Percentiles rank a stretch among this genome's conserved stretches.
These are phyloP conservation scores for Choreutis nemorana DNA, from an alignment of 2,888 invertebrate genomes.

Conservation along the genomic window DNA sequence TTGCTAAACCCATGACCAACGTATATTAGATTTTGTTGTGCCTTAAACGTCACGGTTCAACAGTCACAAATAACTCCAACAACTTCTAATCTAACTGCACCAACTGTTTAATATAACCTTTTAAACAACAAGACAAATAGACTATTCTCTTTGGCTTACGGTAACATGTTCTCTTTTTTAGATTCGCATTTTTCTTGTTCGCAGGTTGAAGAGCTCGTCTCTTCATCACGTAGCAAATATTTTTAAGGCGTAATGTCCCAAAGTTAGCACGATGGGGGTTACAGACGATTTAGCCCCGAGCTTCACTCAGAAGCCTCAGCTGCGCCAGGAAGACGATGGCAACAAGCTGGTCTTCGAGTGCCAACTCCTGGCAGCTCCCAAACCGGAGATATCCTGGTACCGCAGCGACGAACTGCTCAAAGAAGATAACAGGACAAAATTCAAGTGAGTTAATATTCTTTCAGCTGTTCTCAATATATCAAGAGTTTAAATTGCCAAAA, in stretches of 20 bases:
- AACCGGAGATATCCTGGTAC: constrained; percentile 92
- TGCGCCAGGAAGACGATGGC: constrained; percentile 95
- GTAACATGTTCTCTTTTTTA: not conserved
- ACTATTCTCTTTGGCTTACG: not conserved
- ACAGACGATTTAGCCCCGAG: constrained; percentile 97
- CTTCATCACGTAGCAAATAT: constrained; percentile 14
- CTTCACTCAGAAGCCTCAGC: constrained; percentile 97
- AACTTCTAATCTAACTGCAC: no score
- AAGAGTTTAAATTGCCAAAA: no score
- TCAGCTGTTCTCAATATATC: no score
- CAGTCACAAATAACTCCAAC: no score
- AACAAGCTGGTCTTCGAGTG: constrained; percentile 95
- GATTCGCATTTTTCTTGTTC: constrained; percentile 7
- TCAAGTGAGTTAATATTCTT: constrained; percentile 67
- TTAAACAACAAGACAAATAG: not conserved
- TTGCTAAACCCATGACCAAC: no score
- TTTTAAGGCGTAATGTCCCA: constrained; percentile 43
- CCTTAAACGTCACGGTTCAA: no score
- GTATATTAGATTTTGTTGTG: no score
- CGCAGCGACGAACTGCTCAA: constrained; percentile 85
- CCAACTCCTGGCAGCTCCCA: constrained; percentile 85
- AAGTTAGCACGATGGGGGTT: constrained; percentile 75
- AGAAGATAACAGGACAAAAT: constrained; percentile 86
- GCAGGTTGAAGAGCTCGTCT: constrained; percentile 24
- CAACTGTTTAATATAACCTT: no score